phyloP scores from a whole-genome alignment of 2,113 vertebrate species.

The Cyrtonyx montezumae region DNA sequence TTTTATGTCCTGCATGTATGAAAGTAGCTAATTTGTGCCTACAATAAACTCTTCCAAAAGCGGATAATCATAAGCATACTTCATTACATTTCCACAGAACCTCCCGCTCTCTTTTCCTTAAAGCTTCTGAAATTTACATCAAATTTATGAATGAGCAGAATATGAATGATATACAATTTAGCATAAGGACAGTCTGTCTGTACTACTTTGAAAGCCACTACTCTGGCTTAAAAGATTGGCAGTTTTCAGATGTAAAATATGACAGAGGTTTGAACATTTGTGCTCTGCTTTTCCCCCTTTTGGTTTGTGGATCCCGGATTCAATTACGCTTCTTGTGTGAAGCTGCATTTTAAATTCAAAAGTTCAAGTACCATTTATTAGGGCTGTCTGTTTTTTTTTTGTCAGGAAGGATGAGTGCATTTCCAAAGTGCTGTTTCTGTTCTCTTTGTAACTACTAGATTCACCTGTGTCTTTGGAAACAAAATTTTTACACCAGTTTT shows the following conservation, averaged over 20 bases:
- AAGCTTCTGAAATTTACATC: neutral
- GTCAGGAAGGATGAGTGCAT: neutral
- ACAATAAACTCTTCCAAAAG: constrained; percentile 30
- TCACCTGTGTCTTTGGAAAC: neutral
- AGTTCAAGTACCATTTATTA: neutral
- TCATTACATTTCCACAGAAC: constrained; percentile 51
- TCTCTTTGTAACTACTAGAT: neutral
- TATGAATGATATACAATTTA: neutral
- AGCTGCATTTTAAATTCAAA: neutral
- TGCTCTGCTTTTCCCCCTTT: neutral
- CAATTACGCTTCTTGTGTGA: neutral
- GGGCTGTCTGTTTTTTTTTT: neutral
- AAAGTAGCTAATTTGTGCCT: neutral
- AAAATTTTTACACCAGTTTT: neutral
- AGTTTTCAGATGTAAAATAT: neutral
- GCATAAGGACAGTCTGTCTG: neutral
- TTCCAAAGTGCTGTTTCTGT: neutral
- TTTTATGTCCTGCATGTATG: neutral
- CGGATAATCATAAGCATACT: neutral
- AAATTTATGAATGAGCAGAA: constrained; percentile 41
- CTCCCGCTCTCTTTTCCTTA: constrained; percentile 47
- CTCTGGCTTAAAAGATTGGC: neutral
- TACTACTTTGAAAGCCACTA: neutral
- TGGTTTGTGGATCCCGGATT: neutral
- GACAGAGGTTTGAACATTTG: neutral